Evolutionary conservation across 2,888 invertebrate genomes (phyloP).

Genomic region (Rotaria socialis): DNA sequence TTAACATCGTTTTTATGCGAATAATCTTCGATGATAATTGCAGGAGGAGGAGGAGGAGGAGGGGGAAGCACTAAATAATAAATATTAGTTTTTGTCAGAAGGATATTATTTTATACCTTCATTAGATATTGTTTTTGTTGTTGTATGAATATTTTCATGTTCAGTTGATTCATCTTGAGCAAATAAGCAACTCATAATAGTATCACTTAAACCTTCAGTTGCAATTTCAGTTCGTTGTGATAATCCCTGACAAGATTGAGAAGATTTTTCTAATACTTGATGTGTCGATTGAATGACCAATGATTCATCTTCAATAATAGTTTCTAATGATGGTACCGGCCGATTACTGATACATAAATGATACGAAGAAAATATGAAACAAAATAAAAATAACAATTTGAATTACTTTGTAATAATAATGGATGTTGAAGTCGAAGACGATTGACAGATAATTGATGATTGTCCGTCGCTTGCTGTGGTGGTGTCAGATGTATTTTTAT

Average conservation of each 20-base stretch:
- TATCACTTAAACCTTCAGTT: neutral
- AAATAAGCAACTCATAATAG: neutral
- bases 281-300: neutral
- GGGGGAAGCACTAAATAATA: neutral
- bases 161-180: neutral
- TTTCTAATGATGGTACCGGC: neutral
- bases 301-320: constrained; percentile 1
- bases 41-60: too few species aligned
- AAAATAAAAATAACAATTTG: neutral
- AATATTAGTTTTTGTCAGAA: neutral
- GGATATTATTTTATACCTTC: neutral
- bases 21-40: neutral
- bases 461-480: neutral
- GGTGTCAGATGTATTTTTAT: neutral
- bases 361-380: neutral
- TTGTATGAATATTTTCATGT: neutral
- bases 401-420: neutral
- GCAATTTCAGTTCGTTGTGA: neutral
- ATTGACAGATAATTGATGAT: neutral
- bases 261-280: neutral
- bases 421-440: neutral
- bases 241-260: neutral
- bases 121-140: neutral
- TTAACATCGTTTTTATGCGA: neutral
- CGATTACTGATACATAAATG: neutral